Conservation (phyloP, 2,888 invertebrate species). For the Omphaloscelis lunosa region DNA sequence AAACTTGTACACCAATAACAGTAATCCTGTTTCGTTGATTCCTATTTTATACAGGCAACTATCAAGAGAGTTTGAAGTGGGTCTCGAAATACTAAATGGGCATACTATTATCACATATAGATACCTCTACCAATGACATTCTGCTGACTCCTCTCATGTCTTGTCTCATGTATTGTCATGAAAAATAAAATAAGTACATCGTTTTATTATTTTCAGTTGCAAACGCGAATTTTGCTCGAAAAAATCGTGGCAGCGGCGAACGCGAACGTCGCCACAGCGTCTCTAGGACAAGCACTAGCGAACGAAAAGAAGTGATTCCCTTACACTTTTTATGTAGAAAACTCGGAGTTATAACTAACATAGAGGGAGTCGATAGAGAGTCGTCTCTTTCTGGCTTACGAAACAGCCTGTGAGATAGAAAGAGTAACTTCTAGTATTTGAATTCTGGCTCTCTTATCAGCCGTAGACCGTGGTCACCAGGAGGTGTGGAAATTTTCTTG, state of each 20-base stretch:
- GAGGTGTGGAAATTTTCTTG: neutral
- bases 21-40: too few relatives aligned
- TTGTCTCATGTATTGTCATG: too few relatives aligned
- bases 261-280: constrained; percentile 84
- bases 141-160: neutral
- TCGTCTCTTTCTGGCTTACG: neutral
- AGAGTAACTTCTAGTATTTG: neutral
- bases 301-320: constrained; percentile 84
- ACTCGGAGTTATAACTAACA: constrained; percentile 32
- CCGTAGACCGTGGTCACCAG: neutral
- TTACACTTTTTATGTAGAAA: constrained; percentile 40
- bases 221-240: constrained; percentile 82
- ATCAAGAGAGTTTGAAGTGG: neutral
- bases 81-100: neutral
- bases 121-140: neutral
- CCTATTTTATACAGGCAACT: neutral
- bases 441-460: neutral
- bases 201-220: constrained; percentile 73
- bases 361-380: neutral
- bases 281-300: constrained; percentile 85
- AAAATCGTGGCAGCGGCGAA: constrained; percentile 85
- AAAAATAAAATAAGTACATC: neutral
- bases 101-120: neutral
- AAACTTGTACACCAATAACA: neutral
- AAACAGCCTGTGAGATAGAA: neutral